A percentile compares a stretch with the other conserved stretches of the same genome.
Evolutionary conservation across 1,140 invertebrate genomes (phyloP).

Genomic region (Plectus sambesii): DNA sequence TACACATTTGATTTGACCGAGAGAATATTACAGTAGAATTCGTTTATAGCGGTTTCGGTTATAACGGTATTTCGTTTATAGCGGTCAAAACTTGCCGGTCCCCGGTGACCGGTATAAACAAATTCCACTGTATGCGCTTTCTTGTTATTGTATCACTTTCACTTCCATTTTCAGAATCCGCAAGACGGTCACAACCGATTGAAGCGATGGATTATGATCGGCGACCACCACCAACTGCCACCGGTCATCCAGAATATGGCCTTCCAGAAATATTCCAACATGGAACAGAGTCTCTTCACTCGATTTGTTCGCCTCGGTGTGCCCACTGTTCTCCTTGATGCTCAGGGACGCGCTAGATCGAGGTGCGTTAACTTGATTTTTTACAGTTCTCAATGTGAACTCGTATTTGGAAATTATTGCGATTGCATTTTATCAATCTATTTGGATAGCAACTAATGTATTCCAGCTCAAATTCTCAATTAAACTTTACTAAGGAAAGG

Average conservation of each 20-base stretch:
- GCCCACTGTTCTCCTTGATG: conserved; percentile 89
- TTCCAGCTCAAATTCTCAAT: no score
- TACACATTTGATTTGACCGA: background rate
- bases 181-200: conserved; percentile 85
- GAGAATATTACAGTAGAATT: background rate
- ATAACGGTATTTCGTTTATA: no score
- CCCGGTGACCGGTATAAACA: no score
- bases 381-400: conserved; percentile 10
- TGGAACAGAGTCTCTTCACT: conserved; percentile 98
- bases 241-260: conserved; percentile 99
- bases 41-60: no score
- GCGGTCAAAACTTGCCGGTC: no score
- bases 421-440: no score
- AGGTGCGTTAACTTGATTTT: conserved; percentile 50
- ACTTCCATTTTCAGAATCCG: conserved; percentile 63
- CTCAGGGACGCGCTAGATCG: conserved; percentile 82
- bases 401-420: no score
- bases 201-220: conserved; percentile 99
- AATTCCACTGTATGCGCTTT: no score
- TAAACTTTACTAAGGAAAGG: no score
- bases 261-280: conserved; percentile 98
- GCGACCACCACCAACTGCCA: conserved; percentile 96
- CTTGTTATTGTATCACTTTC: no score
- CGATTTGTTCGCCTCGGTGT: conserved; percentile 87
- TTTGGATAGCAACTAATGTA: no score